Evolutionary conservation across 2,113 vertebrate genomes (phyloP), one percentile per base, ranked within the genome.

Genomic region (Amblyopsis rosae): DNA sequence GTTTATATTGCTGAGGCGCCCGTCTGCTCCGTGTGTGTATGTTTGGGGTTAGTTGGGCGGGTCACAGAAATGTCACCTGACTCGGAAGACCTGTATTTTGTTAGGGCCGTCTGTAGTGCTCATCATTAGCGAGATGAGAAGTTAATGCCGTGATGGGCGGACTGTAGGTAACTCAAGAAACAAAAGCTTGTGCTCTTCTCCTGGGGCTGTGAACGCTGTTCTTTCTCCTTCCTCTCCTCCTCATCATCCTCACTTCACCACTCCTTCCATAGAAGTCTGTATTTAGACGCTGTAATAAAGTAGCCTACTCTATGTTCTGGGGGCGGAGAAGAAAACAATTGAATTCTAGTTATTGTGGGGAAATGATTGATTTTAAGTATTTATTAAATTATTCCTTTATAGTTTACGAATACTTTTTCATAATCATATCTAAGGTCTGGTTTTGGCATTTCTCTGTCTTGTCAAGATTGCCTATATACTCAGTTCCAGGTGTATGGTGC

Each of bases 121-220:
- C 65, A 67, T 88, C 88, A 86, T 92, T 91, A 91, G 72, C 69
- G 3, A 57, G 84, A 91, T 91, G 84, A 90, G 84, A 90, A 59
- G 69, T 77, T 64, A 67, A 70, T 83, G 65, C 54, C 19, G 81
- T 89, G 89, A 92, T 86, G 85, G 63, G 67, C 67, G 48, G 48
- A 70, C 41, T 65, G 69, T 78, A 76, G 77, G 78, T 82, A 78
- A 85, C 65, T 81, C 75, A 74, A 59, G 75, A 80, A 65, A 76
- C 0, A 0, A 67, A 59, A 65, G 65, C n/a, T 46, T 80, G 59
- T 62, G 15, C 46, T 73, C 53, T 54, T 63, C 62, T 77, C 65
- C 62, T 79, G 56, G 65, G 68, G 58, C 73, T 75, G 76, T 80
- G 65, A 71, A 75, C 59, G 59, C 47, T 54, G 56, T 61, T 74